Percentiles rank a stretch among this genome's conserved stretches.
Evolutionary conservation across 2,888 invertebrate genomes (phyloP).

Genomic region (Orchesellides sinensis): DNA sequence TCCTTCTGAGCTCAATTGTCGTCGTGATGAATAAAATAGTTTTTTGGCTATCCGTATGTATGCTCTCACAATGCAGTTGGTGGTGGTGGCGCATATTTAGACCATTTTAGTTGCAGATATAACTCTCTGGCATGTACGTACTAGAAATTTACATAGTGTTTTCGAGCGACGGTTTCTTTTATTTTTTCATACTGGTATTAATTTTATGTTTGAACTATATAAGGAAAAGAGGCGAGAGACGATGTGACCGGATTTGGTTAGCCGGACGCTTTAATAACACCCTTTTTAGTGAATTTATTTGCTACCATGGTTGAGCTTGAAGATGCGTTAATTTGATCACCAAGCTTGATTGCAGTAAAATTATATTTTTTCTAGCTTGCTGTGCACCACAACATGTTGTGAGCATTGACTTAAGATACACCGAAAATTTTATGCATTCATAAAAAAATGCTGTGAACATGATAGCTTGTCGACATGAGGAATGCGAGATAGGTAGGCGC

Average conservation of each 20-base stretch:
- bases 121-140: neutral
- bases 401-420: too few species aligned
- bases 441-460: too few species aligned
- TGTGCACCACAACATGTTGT: neutral
- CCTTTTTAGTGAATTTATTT: conserved; percentile 62
- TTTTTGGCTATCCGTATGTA: conserved; percentile 22
- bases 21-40: conserved; percentile 56
- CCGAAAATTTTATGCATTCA: too few species aligned
- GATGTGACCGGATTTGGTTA: conserved; percentile 59
- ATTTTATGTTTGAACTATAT: conserved; percentile 60
- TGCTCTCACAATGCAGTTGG: conserved; percentile 18
- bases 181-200: conserved; percentile 49
- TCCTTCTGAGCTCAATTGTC: conserved; percentile 53
- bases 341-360: conserved; percentile 48
- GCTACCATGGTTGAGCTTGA: conserved; percentile 52
- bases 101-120: conserved; percentile 4
- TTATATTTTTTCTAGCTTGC: conserved; percentile 7
- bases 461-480: neutral
- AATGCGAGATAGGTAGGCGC: conserved; percentile 12
- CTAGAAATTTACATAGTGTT: neutral
- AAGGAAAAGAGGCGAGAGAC: conserved; percentile 52
- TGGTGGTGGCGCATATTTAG: conserved; percentile 39
- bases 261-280: conserved; percentile 62
- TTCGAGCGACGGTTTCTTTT: neutral
- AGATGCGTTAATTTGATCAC: conserved; percentile 66